Evolutionary conservation across 1,140 invertebrate species (phyloP).

Genomic region (Atta cephalotes): DNA sequence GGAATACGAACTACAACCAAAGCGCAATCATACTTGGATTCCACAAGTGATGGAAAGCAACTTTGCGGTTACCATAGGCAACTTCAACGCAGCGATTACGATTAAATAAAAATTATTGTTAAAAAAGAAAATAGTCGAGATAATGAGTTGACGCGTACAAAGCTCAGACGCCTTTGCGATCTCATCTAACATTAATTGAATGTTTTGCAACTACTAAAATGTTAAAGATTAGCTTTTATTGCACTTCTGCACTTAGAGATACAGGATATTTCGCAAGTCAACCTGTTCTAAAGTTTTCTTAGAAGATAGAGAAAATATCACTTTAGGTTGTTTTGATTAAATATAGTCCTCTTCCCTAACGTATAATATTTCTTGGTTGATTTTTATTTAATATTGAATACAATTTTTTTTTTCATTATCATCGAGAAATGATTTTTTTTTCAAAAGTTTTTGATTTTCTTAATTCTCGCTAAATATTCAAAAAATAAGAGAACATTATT

Average conservation of each 20-base stretch:
- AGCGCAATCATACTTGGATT: slow-evolving; percentile 30
- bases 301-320: neutral
- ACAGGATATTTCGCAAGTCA: neutral
- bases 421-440: neutral
- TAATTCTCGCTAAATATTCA: neutral
- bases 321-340: too few species aligned
- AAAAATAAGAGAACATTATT: neutral
- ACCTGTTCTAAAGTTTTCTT: neutral
- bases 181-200: slow-evolving; percentile 31
- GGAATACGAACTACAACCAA: slow-evolving; percentile 8
- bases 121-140: neutral
- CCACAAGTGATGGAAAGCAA: slow-evolving; percentile 15
- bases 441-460: neutral
- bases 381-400: too few species aligned
- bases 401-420: neutral
- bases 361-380: too few species aligned
- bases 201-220: neutral
- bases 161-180: neutral
- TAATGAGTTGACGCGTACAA: slow-evolving; percentile 11
- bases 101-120: slow-evolving; percentile 32
- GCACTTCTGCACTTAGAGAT: neutral
- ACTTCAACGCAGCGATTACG: neutral
- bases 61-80: slow-evolving; percentile 10
- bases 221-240: slow-evolving; percentile 10
- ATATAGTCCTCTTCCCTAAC: too few species aligned